Conservation (phyloP, 2,888 invertebrate species). For the Agrilus cyanescens region DNA sequence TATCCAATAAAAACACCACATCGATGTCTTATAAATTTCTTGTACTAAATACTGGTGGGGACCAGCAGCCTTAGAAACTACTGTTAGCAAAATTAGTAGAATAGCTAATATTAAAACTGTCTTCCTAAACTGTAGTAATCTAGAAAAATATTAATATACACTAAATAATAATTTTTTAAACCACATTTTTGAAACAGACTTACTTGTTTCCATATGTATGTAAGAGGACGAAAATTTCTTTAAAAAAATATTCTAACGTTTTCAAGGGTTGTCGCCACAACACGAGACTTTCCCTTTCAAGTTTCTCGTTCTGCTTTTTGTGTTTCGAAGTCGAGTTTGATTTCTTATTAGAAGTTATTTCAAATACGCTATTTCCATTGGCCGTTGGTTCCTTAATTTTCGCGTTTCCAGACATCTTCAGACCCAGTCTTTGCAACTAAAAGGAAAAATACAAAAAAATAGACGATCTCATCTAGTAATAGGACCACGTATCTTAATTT, state of each 20-base stretch:
- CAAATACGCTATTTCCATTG: constrained; percentile 17
- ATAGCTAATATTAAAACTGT: constrained; percentile 41
- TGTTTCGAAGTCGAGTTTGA: constrained; percentile 6
- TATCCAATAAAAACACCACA: constrained; percentile 35
- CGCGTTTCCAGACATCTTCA: constrained; percentile 45
- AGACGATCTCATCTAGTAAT: too few species aligned
- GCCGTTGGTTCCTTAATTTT: constrained; percentile 21
- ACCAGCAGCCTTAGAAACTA: constrained; percentile 49
- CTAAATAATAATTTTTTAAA: constrained; percentile 4
- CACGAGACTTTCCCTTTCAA: constrained; percentile 56
- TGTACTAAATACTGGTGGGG: constrained; percentile 51
- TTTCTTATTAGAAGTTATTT: constrained; percentile 3
- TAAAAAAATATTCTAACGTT: constrained; percentile 68
- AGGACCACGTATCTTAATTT: too few species aligned
- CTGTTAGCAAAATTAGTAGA: constrained; percentile 38
- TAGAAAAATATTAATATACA: constrained; percentile 35
- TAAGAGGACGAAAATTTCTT: constrained; percentile 57
- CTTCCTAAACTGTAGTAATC: constrained; percentile 50
- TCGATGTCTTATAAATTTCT: constrained; percentile 34
- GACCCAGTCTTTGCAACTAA: constrained; percentile 54
- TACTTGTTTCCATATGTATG: constrained; percentile 47
- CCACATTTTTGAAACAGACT: constrained; percentile 23
- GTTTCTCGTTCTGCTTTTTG: constrained; percentile 35
- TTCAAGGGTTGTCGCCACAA: constrained; percentile 71
- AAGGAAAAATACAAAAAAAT: constrained; percentile 17